Base-by-base conservation (phyloP, 2,888 invertebrate species). In the Rugalucina vietnamica region DNA sequence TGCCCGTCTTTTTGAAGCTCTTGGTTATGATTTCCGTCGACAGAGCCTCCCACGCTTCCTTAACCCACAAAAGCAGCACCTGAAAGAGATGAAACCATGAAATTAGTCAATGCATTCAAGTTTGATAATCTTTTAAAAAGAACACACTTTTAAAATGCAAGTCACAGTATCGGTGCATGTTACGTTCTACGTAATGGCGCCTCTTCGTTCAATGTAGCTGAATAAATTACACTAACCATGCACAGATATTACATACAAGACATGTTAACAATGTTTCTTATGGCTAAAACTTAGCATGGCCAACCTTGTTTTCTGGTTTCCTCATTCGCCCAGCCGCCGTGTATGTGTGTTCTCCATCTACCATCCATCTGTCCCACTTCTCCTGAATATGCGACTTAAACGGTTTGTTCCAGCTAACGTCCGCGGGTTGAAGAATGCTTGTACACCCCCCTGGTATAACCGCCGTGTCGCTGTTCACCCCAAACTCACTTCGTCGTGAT, bases 281-380 rank as follows among this genome's bases (percentile, higher is more conserved):
- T 24, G 54, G n/a, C 54, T 54, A n/a, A 60, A 18, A 60, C 27
- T 60, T 5, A 27, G 27, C n/a, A n/a, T 27, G 4, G 8, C 60
- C 8, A 29, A 60, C 24, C 24, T 34, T 70, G 39, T 39, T 36
- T 34, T 70, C 34, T 4, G 70, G 70, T 70, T 70, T 70, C 29
- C 70, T 36, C 36, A 70, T 70, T 36, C 37, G n/a, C 24, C 70
- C 70, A 27, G 37, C 37, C 8, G 70, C 70, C 29, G 70, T 70
- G 21, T 37, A 70, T 34, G 70, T 70, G 70, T 70, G 70, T 21
- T 70, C 27, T 24, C 75, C 57, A 32, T 76, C 29, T n/a, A 76
- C 65, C 77, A 81, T 77, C 81, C 81, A 81, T 1, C 77, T 32
- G 57, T 77, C 70, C 76, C 73, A 81, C n/a, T 72, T 77, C 36